These are phyloP conservation scores for Paramormyrops hopkinsi DNA, from an alignment of 2,797 vertebrate species.

Conservation along the genomic window DNA sequence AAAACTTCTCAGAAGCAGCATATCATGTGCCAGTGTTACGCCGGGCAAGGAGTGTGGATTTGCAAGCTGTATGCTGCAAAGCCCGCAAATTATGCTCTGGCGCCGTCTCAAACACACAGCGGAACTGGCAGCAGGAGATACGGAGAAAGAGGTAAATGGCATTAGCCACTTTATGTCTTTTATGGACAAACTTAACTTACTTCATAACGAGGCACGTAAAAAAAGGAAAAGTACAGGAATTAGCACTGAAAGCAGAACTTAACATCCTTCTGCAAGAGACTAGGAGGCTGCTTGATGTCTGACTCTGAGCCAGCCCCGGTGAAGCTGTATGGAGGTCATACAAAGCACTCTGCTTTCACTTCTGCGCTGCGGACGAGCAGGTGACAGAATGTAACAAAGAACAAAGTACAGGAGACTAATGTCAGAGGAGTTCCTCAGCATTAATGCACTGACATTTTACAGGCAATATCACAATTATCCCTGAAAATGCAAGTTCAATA, in stretches of 20 bases:
- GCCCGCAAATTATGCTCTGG: neutral
- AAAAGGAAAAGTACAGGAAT: neutral
- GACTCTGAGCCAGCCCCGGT: neutral
- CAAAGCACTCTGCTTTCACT: neutral
- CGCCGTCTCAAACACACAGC: neutral
- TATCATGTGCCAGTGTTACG: neutral
- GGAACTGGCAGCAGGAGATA: neutral
- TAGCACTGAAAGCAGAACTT: neutral
- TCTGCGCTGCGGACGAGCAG: neutral
- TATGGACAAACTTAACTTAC: conserved; percentile 5
- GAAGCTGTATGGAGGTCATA: neutral
- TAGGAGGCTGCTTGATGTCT: neutral
- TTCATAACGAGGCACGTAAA: neutral
- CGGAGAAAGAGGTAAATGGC: neutral
- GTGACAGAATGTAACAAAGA: neutral
- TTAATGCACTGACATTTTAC: neutral
- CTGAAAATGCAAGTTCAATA: neutral
- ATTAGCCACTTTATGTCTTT: conserved; percentile 2
- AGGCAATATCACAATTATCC: neutral
- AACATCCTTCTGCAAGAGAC: neutral
- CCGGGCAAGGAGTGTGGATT: neutral
- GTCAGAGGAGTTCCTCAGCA: neutral
- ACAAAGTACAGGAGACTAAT: neutral
- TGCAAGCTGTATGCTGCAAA: neutral
- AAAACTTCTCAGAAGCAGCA: neutral